Percentiles rank a stretch among this genome's conserved stretches.
phyloP scores from a whole-genome alignment of 2,888 invertebrate species.

The Ellobium chinense region DNA sequence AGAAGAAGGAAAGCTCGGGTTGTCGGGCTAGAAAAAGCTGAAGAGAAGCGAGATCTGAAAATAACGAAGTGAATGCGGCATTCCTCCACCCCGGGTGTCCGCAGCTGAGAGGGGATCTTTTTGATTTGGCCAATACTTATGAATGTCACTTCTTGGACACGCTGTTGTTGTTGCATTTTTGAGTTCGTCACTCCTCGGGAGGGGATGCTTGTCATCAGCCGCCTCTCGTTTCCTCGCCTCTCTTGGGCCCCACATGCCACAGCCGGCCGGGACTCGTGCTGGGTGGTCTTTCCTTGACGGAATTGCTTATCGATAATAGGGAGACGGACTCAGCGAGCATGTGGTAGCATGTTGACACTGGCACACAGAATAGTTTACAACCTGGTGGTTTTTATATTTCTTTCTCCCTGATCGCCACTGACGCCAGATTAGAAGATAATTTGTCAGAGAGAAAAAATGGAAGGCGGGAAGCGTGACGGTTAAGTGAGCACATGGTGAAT shows the following conservation, averaged over 20 bases:
- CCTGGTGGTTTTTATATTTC: too few species aligned
- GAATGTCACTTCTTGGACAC: neutral
- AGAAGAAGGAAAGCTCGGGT: neutral
- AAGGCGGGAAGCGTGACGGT: too few species aligned
- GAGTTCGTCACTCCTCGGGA: neutral
- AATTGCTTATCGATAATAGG: too few species aligned
- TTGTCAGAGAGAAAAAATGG: too few species aligned
- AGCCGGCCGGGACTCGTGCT: neutral
- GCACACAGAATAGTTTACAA: too few species aligned
- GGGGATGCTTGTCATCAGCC: constrained; percentile 2
- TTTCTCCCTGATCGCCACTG: too few species aligned
- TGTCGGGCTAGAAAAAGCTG: too few species aligned
- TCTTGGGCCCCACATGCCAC: neutral
- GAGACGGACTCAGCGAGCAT: too few species aligned
- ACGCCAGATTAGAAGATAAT: too few species aligned
- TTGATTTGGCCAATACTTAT: constrained; percentile 1
- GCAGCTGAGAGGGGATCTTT: constrained; percentile 5
- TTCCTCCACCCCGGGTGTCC: neutral
- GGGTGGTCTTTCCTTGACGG: constrained; percentile 9
- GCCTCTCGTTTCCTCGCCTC: neutral
- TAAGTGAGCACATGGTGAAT: too few species aligned
- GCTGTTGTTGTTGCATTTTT: constrained; percentile 8
- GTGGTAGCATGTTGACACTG: too few species aligned
- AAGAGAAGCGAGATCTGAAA: neutral
- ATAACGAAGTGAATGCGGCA: neutral